A percentile compares a stretch with the other conserved stretches of the same genome.
These are phyloP conservation scores for Enteromius anoplus DNA, from an alignment of 2,797 vertebrate genomes.

Conservation along the genomic window DNA sequence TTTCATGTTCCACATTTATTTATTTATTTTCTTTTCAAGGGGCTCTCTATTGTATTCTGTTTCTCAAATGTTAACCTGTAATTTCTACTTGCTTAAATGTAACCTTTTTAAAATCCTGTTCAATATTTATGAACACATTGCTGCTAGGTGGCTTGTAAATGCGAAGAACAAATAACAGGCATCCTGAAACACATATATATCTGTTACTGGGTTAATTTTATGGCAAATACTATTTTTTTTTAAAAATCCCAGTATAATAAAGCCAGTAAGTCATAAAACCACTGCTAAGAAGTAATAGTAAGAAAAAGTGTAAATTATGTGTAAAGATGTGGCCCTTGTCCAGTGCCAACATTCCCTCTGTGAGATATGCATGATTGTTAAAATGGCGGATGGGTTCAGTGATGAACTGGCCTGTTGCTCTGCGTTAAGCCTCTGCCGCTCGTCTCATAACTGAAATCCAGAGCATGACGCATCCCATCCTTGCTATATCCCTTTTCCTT, in stretches of 20 bases:
- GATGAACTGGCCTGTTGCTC: conserved; percentile 53
- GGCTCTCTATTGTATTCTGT: neutral
- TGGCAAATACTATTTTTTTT: conserved; percentile 17
- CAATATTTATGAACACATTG: conserved; percentile 21
- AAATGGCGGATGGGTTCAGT: conserved; percentile 65
- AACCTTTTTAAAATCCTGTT: conserved; percentile 22
- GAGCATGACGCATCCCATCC: conserved; percentile 45
- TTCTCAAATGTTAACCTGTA: conserved; percentile 10
- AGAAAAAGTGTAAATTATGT: conserved; percentile 27
- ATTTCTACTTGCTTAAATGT: conserved; percentile 31
- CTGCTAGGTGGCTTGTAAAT: conserved; percentile 31
- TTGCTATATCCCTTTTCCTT: conserved; percentile 37
- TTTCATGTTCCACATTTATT: neutral
- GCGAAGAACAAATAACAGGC: neutral
- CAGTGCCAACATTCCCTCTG: conserved; percentile 41
- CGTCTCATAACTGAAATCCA: conserved; percentile 12
- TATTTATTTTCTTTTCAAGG: neutral
- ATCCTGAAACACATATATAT: conserved; percentile 28
- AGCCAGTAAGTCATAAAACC: conserved; percentile 4
- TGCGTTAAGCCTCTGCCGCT: conserved; percentile 12
- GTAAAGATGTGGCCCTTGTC: conserved; percentile 40
- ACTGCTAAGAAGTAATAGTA: neutral
- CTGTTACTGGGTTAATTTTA: conserved; percentile 33
- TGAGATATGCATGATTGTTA: conserved; percentile 76
- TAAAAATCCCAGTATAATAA: conserved; percentile 24